phyloP scores from a whole-genome alignment of 2,888 invertebrate species.

The Spatulosminthurus flaviceps region DNA sequence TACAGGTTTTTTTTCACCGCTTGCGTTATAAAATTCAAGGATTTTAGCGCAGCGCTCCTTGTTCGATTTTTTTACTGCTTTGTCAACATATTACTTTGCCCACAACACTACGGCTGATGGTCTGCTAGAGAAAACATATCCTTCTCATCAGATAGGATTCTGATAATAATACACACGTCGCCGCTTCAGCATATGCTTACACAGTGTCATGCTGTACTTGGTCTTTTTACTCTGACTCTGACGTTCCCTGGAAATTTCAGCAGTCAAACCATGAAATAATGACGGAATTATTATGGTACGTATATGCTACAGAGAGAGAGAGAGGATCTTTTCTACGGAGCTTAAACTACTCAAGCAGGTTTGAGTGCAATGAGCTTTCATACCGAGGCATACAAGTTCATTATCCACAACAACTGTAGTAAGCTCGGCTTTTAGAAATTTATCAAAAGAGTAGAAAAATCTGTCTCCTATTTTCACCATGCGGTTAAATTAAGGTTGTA shows the following conservation, averaged over 20 bases:
- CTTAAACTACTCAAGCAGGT: too few species aligned
- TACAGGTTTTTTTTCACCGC: slow-evolving; percentile 16
- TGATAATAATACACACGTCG: slow-evolving; percentile 7
- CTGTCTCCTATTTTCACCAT: too few species aligned
- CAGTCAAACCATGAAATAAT: not conserved
- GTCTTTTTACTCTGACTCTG: not conserved
- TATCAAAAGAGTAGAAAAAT: too few species aligned
- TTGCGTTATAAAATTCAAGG: slow-evolving; percentile 18
- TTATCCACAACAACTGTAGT: too few species aligned
- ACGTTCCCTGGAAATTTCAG: not conserved
- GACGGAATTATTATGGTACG: not conserved
- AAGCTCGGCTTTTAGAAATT: too few species aligned
- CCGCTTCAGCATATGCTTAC: not conserved
- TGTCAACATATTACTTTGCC: slow-evolving; percentile 15
- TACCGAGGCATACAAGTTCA: too few species aligned
- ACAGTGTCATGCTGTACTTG: not conserved
- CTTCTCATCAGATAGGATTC: not conserved
- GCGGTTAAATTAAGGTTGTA: too few species aligned
- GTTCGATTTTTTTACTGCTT: slow-evolving; percentile 25
- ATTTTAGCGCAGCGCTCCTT: slow-evolving; percentile 9
- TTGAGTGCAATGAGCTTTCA: too few species aligned
- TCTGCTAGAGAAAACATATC: not conserved
- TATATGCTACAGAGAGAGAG: too few species aligned
- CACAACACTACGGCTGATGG: slow-evolving; percentile 18
- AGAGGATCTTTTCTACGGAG: too few species aligned